Base-by-base conservation (phyloP, 2,888 invertebrate species). In the Mycalesis mineus region DNA sequence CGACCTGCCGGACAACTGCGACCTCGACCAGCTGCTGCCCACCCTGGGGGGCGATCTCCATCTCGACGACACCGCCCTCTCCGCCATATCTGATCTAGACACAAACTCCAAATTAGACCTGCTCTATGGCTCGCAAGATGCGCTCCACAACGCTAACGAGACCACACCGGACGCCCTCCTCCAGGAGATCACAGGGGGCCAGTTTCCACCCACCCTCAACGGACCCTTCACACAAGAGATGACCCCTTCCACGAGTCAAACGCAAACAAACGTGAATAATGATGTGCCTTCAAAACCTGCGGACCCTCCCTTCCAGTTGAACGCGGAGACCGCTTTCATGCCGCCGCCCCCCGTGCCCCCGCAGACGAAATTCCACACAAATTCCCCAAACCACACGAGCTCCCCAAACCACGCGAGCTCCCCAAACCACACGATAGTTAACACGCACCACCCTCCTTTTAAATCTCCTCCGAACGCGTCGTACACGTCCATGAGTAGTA, bases 1-100 rank as follows among this genome's bases (percentile, higher is more conserved):
- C 1, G 90, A 89, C 60, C 73, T 89, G 36, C 84, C 88, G 1
- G 90, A 89, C 70, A 78, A 76, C 57, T 84, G 85, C 60, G 94
- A 94, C 75, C 85, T 94, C 55, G 94, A 94, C 69, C 92, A 92
- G 68, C 82, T 94, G 67, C 82, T 94, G 73, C 92, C 93, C 13
- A 90, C 91, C 33, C 77, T 92, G 14, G 92, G 91, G 62, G 91
- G 92, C 47, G 89, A 91, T 66, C 92, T 93, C 70, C 86, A 93
- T 65, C 77, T 89, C n/a, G 87, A 87, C 65, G 86, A 88, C 65
- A 74, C 78, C 17, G 79, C 82, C 13, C 72, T 84, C 5, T 80
- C 80, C 7, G 82, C 81, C 59, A 83, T 88, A 51, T 80, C 84
- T 0, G 88, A 88, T 61, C 75, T 88, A 1, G 87, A 87, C 54